phyloP scores from a whole-genome alignment of 2,888 invertebrate species.

The Eugnorisma glareosa region DNA sequence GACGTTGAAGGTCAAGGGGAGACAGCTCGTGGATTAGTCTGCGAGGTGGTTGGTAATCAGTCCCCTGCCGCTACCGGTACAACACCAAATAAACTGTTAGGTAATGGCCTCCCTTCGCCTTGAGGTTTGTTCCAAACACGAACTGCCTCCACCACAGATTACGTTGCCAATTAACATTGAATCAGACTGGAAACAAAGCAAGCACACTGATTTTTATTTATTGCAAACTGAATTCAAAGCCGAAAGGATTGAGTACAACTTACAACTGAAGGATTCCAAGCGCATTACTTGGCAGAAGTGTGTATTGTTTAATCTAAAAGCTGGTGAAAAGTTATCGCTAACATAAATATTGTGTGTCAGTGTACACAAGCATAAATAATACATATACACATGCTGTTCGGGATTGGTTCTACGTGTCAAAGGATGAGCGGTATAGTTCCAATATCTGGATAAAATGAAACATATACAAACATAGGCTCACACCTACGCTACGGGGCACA shows the following conservation, averaged over 20 bases:
- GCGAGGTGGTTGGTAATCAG: conserved; percentile 71
- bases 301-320: conserved; percentile 68
- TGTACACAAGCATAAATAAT: conserved; percentile 62
- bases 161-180: conserved; percentile 58
- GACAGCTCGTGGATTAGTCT: conserved; percentile 73
- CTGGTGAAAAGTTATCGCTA: conserved; percentile 71
- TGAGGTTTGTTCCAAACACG: conserved; percentile 62
- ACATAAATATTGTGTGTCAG: conserved; percentile 60
- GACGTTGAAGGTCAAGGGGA: conserved; percentile 83
- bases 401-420: conserved; percentile 76
- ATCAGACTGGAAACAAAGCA: conserved; percentile 68
- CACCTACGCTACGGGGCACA: conserved; percentile 88
- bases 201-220: conserved; percentile 65
- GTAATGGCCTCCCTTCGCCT: conserved; percentile 71
- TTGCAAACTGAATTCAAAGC: conserved; percentile 71
- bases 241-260: conserved; percentile 64
- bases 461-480: conserved; percentile 82
- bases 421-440: conserved; percentile 75
- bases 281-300: conserved; percentile 61
- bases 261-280: conserved; percentile 66
- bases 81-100: conserved; percentile 71
- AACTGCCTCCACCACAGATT: conserved; percentile 57
- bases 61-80: conserved; percentile 65
- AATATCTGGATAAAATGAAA: conserved; percentile 73
- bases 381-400: conserved; percentile 74